A percentile compares a stretch with the other conserved stretches of the same genome.
These are phyloP conservation scores for Asobara japonica DNA, from an alignment of 1,140 invertebrate species.

Conservation along the genomic window DNA sequence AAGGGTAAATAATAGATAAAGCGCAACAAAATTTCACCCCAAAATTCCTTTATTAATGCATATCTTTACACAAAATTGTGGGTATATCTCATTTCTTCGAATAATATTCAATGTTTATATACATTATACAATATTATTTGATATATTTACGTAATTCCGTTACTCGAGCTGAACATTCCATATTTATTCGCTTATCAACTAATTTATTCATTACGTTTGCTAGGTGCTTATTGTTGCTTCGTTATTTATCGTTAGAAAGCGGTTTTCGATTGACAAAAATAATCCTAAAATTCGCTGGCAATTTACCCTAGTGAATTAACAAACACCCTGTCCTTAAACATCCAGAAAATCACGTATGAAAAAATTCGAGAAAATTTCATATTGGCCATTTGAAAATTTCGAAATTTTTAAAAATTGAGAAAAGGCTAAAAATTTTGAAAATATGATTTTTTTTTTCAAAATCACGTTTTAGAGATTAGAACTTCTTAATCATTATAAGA, in stretches of 20 bases:
- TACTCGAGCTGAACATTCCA: neutral
- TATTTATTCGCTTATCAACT: conserved; percentile 15
- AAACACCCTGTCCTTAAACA: neutral
- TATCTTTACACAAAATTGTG: conserved; percentile 62
- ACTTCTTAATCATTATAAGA: no score
- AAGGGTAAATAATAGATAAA: no score
- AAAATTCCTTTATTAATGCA: conserved; percentile 64
- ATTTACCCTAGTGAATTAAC: conserved; percentile 29
- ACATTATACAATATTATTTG: conserved; percentile 48
- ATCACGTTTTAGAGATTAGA: no score
- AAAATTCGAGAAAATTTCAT: no score
- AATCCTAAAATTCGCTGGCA: conserved; percentile 44
- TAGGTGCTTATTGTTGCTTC: no score
- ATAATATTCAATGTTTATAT: conserved; percentile 49
- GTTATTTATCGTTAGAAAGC: conserved; percentile 30
- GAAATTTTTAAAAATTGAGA: no score
- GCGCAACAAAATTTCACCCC: conserved; percentile 41
- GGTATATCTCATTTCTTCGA: conserved; percentile 54
- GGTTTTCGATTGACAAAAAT: conserved; percentile 42
- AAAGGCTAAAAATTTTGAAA: no score
- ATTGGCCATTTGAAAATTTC: no score
- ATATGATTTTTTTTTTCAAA: no score
- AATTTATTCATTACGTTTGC: neutral
- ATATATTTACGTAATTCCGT: neutral
- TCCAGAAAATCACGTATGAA: no score